Conservation (phyloP, 2,113 vertebrate species). For the Cephalopholis sonnerati region DNA sequence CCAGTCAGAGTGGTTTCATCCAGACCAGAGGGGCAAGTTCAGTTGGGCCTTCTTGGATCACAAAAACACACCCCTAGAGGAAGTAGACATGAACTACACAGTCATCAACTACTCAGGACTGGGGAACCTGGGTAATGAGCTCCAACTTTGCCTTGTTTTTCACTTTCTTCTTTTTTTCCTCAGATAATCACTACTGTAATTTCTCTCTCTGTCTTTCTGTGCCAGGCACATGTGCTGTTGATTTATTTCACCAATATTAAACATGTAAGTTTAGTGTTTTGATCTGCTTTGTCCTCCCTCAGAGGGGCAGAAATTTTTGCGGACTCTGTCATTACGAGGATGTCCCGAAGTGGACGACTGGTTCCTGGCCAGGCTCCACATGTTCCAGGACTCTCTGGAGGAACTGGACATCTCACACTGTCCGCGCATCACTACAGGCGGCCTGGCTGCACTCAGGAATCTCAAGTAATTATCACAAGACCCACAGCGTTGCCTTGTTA, state of each 20-base stretch:
- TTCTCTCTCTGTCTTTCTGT: background rate
- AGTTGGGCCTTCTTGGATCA: constrained; percentile 72
- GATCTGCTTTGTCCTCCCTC: constrained; percentile 1
- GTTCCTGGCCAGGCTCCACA: constrained; percentile 86
- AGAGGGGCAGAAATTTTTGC: constrained; percentile 80
- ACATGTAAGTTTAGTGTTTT: background rate
- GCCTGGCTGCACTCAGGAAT: constrained; percentile 88
- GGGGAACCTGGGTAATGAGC: constrained; percentile 83
- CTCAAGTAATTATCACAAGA: constrained; percentile 82
- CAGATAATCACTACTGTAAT: background rate
- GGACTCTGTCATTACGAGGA: constrained; percentile 80
- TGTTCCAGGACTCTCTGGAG: constrained; percentile 81
- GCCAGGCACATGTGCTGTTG: background rate
- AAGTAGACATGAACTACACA: constrained; percentile 85
- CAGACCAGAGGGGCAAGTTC: constrained; percentile 62
- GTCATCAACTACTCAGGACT: constrained; percentile 86
- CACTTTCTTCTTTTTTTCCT: background rate
- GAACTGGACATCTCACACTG: constrained; percentile 89
- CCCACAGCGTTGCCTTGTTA: background rate
- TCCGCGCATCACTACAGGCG: constrained; percentile 84
- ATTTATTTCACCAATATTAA: background rate
- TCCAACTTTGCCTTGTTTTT: background rate
- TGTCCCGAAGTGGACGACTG: constrained; percentile 91
- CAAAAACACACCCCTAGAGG: constrained; percentile 78
- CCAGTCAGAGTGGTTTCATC: constrained; percentile 83